Percentiles rank a stretch among this genome's conserved stretches.
phyloP scores from a whole-genome alignment of 2,797 vertebrate species.

The Tragopan temminckii region DNA sequence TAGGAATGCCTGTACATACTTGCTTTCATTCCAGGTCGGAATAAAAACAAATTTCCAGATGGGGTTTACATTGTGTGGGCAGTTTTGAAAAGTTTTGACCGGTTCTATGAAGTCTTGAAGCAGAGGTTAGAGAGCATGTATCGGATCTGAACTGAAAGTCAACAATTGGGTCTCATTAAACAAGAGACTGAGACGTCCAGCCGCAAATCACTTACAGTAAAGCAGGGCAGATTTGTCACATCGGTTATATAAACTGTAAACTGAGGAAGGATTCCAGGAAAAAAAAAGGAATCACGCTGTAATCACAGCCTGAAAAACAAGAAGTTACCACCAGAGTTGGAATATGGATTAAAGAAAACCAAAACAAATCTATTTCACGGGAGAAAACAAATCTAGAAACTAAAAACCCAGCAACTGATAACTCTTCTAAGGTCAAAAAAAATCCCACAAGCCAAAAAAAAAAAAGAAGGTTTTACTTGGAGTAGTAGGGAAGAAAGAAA shows the following conservation, averaged over 20 bases:
- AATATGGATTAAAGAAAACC: not conserved
- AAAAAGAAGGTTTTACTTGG: not conserved
- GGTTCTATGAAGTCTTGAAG: slow-evolving; percentile 13
- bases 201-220: not conserved
- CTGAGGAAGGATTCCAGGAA: not conserved
- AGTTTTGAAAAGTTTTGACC: slow-evolving; percentile 39
- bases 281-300: not conserved
- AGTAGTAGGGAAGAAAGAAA: not conserved
- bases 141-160: not conserved
- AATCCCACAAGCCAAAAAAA: not conserved
- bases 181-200: not conserved
- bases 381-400: not conserved
- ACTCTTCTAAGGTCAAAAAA: not conserved
- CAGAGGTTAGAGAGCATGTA: not conserved
- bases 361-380: not conserved
- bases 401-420: not conserved
- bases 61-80: slow-evolving; percentile 20
- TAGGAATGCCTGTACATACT: slow-evolving; percentile 49
- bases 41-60: slow-evolving; percentile 49
- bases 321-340: accelerated
- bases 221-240: slow-evolving; percentile 20
- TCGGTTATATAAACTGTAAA: slow-evolving; percentile 1
- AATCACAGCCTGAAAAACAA: not conserved
- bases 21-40: slow-evolving; percentile 50
- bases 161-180: slow-evolving; percentile 41